Conservation (phyloP, 2,113 vertebrate genomes). For the Puntigrus tetrazona region DNA sequence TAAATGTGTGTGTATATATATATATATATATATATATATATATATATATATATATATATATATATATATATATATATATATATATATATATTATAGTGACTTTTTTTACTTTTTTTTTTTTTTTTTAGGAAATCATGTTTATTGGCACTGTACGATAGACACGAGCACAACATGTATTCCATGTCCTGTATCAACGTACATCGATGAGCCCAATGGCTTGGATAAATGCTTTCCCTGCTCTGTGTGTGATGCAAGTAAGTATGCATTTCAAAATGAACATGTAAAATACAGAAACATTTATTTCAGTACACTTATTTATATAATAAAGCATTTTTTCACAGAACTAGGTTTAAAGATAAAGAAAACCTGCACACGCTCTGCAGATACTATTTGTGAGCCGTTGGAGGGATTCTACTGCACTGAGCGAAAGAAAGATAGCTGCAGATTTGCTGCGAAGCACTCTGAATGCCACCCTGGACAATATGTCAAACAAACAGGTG, state of each 20-base stretch:
- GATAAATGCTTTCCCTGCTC: slow-evolving; percentile 28
- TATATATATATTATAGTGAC: too few relatives aligned
- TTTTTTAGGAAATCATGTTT: slow-evolving; percentile 20
- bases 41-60: too few relatives aligned
- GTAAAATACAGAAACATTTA: neutral
- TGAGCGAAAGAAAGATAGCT: slow-evolving; percentile 31
- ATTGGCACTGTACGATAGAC: slow-evolving; percentile 35
- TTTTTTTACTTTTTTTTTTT: too few relatives aligned
- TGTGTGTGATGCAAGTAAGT: slow-evolving; percentile 38
- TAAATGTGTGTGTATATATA: too few relatives aligned
- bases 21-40: too few relatives aligned
- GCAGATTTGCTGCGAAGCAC: slow-evolving; percentile 44
- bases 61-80: too few relatives aligned
- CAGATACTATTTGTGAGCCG: slow-evolving; percentile 14
- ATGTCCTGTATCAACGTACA: slow-evolving; percentile 31
- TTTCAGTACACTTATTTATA: neutral
- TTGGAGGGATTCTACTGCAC: neutral
- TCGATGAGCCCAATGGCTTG: slow-evolving; percentile 10
- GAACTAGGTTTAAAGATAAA: neutral
- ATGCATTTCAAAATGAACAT: neutral
- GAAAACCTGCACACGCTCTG: neutral
- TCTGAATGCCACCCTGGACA: slow-evolving; percentile 47
- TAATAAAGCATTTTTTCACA: neutral
- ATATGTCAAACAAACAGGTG: slow-evolving; percentile 50
- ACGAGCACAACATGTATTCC: slow-evolving; percentile 23